phyloP scores from a whole-genome alignment of 2,888 invertebrate species.

The Parnassius glacialis region DNA sequence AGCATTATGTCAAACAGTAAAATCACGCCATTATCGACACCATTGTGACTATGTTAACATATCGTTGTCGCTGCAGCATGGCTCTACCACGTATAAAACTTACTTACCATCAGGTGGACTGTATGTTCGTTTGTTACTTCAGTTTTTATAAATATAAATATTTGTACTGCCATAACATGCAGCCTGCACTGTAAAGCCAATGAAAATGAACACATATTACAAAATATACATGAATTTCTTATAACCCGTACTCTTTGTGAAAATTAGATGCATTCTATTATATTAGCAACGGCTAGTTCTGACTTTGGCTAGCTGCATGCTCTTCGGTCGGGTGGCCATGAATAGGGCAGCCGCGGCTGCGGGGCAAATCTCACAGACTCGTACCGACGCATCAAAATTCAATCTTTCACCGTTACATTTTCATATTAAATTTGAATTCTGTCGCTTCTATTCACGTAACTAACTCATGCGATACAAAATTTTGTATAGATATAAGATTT shows the following conservation, averaged over 20 bases:
- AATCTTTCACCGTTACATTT: conserved; percentile 60
- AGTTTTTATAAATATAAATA: too few species aligned
- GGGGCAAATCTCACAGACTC: conserved; percentile 36
- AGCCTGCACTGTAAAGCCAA: too few species aligned
- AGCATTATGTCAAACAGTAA: conserved; percentile 76
- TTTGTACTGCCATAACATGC: too few species aligned
- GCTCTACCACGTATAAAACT: too few species aligned
- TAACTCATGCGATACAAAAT: conserved; percentile 12
- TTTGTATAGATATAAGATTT: background rate
- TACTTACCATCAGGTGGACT: too few species aligned
- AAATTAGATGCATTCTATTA: conserved; percentile 22
- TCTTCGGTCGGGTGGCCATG: conserved; percentile 53
- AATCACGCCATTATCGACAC: conserved; percentile 77
- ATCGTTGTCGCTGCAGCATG: too few species aligned
- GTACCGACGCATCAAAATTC: conserved; percentile 62
- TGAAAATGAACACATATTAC: too few species aligned
- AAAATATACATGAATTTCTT: background rate
- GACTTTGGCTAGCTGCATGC: conserved; percentile 27
- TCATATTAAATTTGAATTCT: conserved; percentile 69
- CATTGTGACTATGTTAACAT: conserved; percentile 80
- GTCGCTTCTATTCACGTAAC: conserved; percentile 34
- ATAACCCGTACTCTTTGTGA: background rate
- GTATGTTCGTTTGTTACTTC: too few species aligned
- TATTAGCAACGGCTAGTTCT: conserved; percentile 23
- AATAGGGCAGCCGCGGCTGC: conserved; percentile 48